These are phyloP conservation scores for Jaculus jaculus DNA, from an alignment of 2,113 vertebrate species.

Conservation along the genomic window DNA sequence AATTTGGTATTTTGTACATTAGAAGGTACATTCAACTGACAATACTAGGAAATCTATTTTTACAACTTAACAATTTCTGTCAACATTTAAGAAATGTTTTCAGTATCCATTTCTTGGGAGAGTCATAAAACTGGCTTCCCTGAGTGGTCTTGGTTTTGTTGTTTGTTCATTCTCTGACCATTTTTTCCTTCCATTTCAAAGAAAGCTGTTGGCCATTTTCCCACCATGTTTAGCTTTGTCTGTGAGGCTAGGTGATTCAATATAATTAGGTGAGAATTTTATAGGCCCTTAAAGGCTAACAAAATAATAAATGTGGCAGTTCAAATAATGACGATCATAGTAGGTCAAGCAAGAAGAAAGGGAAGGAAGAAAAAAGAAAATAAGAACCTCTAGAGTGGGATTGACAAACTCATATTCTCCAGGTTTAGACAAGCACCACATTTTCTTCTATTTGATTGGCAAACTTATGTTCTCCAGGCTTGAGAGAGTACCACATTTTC, in stretches of 20 bases:
- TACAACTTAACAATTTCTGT: constrained; percentile 79
- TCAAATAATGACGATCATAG: constrained; percentile 82
- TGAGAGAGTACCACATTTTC: constrained; percentile 45
- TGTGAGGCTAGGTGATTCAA: constrained; percentile 80
- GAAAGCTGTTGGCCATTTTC: constrained; percentile 76
- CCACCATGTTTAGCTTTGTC: constrained; percentile 74
- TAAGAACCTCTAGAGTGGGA: constrained; percentile 47
- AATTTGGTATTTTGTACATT: constrained; percentile 74
- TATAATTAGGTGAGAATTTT: constrained; percentile 86
- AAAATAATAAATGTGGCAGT: constrained; percentile 86
- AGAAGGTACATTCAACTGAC: constrained; percentile 73
- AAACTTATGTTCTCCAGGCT: constrained; percentile 25
- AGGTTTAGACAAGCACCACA: constrained; percentile 54
- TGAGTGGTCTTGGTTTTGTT: constrained; percentile 56
- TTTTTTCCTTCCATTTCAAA: constrained; percentile 66
- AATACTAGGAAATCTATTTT: constrained; percentile 75
- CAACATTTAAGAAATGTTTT: constrained; percentile 75
- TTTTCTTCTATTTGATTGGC: background rate
- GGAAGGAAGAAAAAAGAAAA: constrained; percentile 48
- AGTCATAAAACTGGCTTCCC: constrained; percentile 67
- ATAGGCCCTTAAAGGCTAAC: constrained; percentile 82
- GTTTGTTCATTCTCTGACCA: constrained; percentile 67
- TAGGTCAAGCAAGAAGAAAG: constrained; percentile 83
- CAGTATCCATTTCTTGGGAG: constrained; percentile 70
- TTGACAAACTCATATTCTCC: constrained; percentile 60